phyloP scores from a whole-genome alignment of 2,797 vertebrate genomes.

The Phrynocephalus vlangalii region DNA sequence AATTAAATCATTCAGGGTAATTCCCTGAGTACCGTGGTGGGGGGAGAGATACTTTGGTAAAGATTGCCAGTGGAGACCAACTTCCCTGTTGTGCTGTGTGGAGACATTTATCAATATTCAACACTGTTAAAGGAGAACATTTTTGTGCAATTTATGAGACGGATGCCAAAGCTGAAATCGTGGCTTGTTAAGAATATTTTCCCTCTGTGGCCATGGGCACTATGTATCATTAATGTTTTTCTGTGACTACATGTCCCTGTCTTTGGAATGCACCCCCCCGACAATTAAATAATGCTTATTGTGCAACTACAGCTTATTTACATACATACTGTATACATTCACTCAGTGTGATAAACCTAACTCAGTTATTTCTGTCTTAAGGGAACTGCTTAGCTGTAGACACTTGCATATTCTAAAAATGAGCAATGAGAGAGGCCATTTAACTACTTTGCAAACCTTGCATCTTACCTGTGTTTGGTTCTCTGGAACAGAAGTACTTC shows the following conservation, averaged over 20 bases:
- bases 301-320: constrained; percentile 70
- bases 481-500: constrained; percentile 44
- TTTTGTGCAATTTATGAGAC: constrained; percentile 81
- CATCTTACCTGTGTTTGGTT: constrained; percentile 56
- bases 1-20: constrained; percentile 98
- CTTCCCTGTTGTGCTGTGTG: constrained; percentile 74
- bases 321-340: constrained; percentile 70
- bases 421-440: constrained; percentile 69
- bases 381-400: constrained; percentile 71
- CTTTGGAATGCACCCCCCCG: constrained; percentile 72
- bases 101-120: constrained; percentile 83
- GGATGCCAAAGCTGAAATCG: constrained; percentile 77
- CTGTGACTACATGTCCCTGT: constrained; percentile 67
- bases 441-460: constrained; percentile 61
- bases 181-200: constrained; percentile 81
- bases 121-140: constrained; percentile 70
- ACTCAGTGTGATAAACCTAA: constrained; percentile 72
- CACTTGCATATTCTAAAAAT: constrained; percentile 70
- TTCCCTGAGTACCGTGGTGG: constrained; percentile 83
- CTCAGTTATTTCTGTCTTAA: constrained; percentile 68
- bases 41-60: constrained; percentile 80
- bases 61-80: constrained; percentile 81
- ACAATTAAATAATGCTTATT: constrained; percentile 81
- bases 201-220: constrained; percentile 68
- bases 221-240: constrained; percentile 78